These are phyloP conservation scores for Lonchura striata DNA, from an alignment of 2,113 vertebrate genomes.

Conservation along the genomic window DNA sequence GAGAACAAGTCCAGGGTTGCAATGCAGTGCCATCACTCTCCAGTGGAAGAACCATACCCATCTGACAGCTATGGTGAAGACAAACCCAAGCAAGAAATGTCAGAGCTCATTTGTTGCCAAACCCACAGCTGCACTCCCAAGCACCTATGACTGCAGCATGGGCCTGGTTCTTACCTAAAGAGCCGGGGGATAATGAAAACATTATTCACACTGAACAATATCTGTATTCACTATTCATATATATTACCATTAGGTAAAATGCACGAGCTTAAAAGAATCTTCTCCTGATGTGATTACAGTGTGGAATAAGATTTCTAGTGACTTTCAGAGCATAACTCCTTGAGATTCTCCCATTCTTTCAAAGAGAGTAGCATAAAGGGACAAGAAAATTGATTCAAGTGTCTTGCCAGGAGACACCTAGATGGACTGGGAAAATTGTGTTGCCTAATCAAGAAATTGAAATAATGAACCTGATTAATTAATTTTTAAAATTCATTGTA, in stretches of 20 bases:
- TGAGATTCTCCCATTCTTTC: neutral
- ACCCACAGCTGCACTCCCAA: neutral
- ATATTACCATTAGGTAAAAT: neutral
- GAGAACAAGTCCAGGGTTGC: neutral
- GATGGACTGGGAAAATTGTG: neutral
- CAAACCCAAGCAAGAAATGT: neutral
- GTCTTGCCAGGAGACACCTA: neutral
- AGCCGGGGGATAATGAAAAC: neutral
- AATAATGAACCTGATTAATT: neutral
- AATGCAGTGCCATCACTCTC: neutral
- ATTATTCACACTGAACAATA: neutral
- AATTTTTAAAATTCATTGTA: neutral
- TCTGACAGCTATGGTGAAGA: neutral
- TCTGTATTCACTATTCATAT: neutral
- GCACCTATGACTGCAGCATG: accelerated
- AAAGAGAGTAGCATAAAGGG: neutral
- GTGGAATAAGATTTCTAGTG: neutral
- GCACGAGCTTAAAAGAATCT: neutral
- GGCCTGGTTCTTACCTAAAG: neutral
- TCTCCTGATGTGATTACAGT: neutral
- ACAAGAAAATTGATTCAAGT: neutral
- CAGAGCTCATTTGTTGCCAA: neutral
- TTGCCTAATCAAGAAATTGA: neutral
- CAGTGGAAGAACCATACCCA: neutral
- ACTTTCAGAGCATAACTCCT: neutral